Evolutionary conservation across 2,113 vertebrate species (phyloP).

Genomic region (Herpetotheres cachinnans): DNA sequence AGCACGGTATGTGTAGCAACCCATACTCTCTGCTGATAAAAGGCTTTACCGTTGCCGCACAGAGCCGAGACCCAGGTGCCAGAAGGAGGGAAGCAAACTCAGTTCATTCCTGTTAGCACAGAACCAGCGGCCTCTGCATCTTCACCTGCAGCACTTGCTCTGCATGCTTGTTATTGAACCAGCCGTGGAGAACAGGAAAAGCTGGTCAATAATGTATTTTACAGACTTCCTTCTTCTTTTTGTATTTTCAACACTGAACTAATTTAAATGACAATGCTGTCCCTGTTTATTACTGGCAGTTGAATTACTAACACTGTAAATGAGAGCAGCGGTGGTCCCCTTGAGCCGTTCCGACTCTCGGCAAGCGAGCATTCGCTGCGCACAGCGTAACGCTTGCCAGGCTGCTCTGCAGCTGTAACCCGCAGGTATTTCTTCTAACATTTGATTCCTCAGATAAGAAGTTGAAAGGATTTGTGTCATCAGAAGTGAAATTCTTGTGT

Average conservation of each 20-base stretch:
- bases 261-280: not conserved
- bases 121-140: fast-evolving
- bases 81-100: not conserved
- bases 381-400: fast-evolving
- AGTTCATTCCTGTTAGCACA: not conserved
- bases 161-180: not conserved
- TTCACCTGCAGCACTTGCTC: not conserved
- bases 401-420: too few relatives aligned
- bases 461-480: not conserved
- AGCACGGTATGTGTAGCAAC: not conserved
- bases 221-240: not conserved
- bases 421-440: not conserved
- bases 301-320: not conserved
- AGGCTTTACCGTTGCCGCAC: fast-evolving
- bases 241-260: not conserved
- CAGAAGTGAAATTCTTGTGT: not conserved
- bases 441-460: fast-evolving
- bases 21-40: not conserved
- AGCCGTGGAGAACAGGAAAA: not conserved
- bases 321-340: fast-evolving
- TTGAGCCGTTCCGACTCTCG: not conserved
- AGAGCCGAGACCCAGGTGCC: not conserved
- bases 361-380: not conserved
- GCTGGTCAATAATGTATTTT: not conserved
- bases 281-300: not conserved